Evolutionary conservation across 2,888 invertebrate genomes (phyloP).

Genomic region (Microdon myrmicae): DNA sequence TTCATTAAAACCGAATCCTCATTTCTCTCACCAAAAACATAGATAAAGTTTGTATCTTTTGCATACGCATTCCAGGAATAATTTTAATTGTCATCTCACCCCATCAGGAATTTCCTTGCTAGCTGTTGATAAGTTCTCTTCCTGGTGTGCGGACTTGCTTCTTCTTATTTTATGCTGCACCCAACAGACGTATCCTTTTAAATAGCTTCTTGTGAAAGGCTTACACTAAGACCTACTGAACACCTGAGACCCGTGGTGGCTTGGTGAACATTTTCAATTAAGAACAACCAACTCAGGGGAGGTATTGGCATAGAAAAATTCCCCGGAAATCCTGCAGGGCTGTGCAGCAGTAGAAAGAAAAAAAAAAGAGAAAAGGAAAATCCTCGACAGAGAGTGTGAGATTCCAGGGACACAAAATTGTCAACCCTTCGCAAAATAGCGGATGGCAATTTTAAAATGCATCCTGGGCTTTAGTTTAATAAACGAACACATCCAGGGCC

Average conservation of each 20-base stretch:
- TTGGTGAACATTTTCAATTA: conserved; percentile 45
- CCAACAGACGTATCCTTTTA: conserved; percentile 13
- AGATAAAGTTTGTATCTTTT: conserved; percentile 37
- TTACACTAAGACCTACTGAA: conserved; percentile 65
- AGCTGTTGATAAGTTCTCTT: conserved; percentile 29
- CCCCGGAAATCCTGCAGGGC: conserved; percentile 10
- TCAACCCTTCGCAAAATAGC: conserved; percentile 38
- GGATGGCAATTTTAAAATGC: conserved; percentile 51
- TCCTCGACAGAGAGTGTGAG: too few relatives aligned
- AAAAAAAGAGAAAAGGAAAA: conserved; percentile 21
- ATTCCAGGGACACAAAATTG: conserved; percentile 31
- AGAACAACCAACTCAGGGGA: conserved; percentile 16
- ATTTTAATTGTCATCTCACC: conserved; percentile 40
- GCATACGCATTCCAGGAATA: conserved; percentile 46
- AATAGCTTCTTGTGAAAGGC: conserved; percentile 61
- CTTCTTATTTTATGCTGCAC: conserved; percentile 10
- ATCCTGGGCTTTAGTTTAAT: conserved; percentile 49
- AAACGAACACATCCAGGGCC: conserved; percentile 43
- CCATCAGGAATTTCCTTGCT: conserved; percentile 20
- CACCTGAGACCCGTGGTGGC: conserved; percentile 61
- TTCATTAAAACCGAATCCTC: conserved; percentile 43
- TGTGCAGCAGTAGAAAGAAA: conserved; percentile 3
- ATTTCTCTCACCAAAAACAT: conserved; percentile 21
- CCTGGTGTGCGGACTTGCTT: conserved; percentile 12
- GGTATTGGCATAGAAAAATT: not conserved